These are phyloP conservation scores for Zootoca vivipara DNA, from an alignment of 2,113 vertebrate species.

Conservation along the genomic window DNA sequence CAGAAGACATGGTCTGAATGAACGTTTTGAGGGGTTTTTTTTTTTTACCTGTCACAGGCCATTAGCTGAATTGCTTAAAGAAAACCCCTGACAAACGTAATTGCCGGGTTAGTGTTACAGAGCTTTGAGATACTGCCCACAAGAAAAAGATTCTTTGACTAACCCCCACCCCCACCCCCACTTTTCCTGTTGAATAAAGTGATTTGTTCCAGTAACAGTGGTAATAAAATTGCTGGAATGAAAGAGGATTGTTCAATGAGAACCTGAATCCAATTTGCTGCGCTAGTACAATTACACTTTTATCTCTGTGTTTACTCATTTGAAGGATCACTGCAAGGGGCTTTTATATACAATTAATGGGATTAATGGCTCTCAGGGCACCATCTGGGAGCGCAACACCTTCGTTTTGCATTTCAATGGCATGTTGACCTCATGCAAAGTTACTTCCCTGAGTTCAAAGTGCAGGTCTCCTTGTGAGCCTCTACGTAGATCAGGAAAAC, in stretches of 20 bases:
- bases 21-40: constrained; percentile 65
- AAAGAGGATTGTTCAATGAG: constrained; percentile 80
- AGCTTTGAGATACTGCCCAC: constrained; percentile 74
- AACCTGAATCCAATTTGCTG: constrained; percentile 81
- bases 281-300: constrained; percentile 77
- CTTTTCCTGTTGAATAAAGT: constrained; percentile 81
- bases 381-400: constrained; percentile 48
- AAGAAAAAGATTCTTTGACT: constrained; percentile 74
- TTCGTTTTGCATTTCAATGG: constrained; percentile 30
- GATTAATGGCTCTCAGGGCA: constrained; percentile 73
- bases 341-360: constrained; percentile 80
- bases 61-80: constrained; percentile 80
- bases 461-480: constrained; percentile 12
- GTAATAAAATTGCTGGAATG: constrained; percentile 86
- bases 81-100: constrained; percentile 78
- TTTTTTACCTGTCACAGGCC: constrained; percentile 74
- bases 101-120: constrained; percentile 72
- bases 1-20: constrained; percentile 63
- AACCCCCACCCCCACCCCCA: constrained; percentile 75
- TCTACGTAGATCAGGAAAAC: background rate
- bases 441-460: background rate
- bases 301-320: constrained; percentile 84
- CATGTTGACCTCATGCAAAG: constrained; percentile 1
- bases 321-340: constrained; percentile 78
- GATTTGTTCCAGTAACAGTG: constrained; percentile 84